Evolutionary conservation across 2,888 invertebrate genomes (phyloP).

Genomic region (Nemotelus pantherinus): DNA sequence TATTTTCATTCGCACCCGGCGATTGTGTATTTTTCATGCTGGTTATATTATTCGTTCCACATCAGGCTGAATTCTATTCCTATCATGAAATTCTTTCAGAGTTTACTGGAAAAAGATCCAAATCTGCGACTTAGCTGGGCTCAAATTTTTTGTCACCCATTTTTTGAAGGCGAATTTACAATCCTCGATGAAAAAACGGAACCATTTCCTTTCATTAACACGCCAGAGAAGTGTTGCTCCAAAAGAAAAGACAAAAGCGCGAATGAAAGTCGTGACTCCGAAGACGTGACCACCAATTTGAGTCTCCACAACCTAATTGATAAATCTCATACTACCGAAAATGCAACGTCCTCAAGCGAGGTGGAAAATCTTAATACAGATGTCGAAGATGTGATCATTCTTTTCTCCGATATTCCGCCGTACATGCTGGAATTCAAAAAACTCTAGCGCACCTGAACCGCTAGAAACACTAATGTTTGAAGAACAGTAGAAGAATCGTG

Average conservation of each 20-base stretch:
- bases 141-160: slow-evolving; percentile 85
- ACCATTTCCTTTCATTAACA: slow-evolving; percentile 43
- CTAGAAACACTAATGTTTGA: too few species aligned
- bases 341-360: slow-evolving; percentile 62
- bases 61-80: too few species aligned
- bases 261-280: slow-evolving; percentile 41
- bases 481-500: too few species aligned
- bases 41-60: too few species aligned
- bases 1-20: slow-evolving; percentile 90
- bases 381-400: slow-evolving; percentile 61
- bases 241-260: slow-evolving; percentile 42
- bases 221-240: slow-evolving; percentile 50
- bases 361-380: slow-evolving; percentile 63
- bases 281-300: slow-evolving; percentile 19
- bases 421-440: slow-evolving; percentile 28
- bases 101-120: slow-evolving; percentile 90
- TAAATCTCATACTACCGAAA: slow-evolving; percentile 53
- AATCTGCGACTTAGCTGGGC: slow-evolving; percentile 86
- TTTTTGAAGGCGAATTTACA: slow-evolving; percentile 78
- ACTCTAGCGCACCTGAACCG: too few species aligned
- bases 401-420: slow-evolving; percentile 57
- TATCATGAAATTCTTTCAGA: too few species aligned
- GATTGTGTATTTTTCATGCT: slow-evolving; percentile 84
- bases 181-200: slow-evolving; percentile 66
- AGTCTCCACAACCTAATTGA: slow-evolving; percentile 27